A percentile compares a stretch with the other conserved stretches of the same genome.
Evolutionary conservation across 2,797 vertebrate species (phyloP).

Genomic region (Passerculus sandwichensis): DNA sequence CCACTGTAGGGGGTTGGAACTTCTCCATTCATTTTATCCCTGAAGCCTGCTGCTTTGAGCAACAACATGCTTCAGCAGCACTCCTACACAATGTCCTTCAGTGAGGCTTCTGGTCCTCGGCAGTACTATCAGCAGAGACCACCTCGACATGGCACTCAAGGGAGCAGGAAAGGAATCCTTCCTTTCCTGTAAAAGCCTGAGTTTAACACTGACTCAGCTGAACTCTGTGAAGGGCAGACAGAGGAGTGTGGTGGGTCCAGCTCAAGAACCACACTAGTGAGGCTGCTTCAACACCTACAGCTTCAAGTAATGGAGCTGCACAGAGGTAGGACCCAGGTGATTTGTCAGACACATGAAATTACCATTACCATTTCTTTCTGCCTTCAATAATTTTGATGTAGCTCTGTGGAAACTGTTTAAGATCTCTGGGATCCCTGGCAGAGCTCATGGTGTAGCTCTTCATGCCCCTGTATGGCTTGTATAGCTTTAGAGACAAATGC

Average conservation of each 20-base stretch:
- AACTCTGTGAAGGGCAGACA: not conserved
- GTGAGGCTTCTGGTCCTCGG: not conserved
- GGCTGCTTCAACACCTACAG: not conserved
- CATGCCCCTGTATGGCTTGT: not conserved
- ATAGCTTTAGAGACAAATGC: not conserved
- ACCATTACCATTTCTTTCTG: rapidly evolving
- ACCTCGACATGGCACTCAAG: not conserved
- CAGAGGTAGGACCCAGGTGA: not conserved
- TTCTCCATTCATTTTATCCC: not conserved
- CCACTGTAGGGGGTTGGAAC: not conserved
- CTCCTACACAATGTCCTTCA: not conserved
- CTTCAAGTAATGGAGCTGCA: not conserved
- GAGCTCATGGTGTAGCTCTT: not conserved
- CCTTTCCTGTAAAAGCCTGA: not conserved
- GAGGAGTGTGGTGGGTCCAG: not conserved
- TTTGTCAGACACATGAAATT: not conserved
- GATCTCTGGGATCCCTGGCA: not conserved
- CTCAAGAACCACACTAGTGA: not conserved
- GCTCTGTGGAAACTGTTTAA: not conserved
- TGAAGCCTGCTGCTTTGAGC: not conserved
- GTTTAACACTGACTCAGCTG: not conserved
- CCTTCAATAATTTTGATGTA: not conserved
- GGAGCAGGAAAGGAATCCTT: not conserved
- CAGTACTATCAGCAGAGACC: not conserved
- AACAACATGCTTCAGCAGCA: not conserved